phyloP scores from a whole-genome alignment of 2,797 vertebrate species.

The Hylomyscus alleni region DNA sequence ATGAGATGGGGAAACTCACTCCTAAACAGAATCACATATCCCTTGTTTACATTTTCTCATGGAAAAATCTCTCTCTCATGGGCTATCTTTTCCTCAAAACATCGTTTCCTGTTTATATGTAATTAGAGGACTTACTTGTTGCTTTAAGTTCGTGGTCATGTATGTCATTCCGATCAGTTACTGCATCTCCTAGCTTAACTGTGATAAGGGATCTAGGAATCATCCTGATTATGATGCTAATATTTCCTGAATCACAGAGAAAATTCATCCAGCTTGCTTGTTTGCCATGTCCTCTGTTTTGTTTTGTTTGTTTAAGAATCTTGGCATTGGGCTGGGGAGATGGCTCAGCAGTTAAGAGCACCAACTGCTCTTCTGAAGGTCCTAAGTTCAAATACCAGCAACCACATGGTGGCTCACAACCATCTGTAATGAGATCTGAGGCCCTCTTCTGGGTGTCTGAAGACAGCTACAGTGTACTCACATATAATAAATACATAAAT shows the following conservation, averaged over 20 bases:
- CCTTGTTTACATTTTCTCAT: slow-evolving; percentile 25
- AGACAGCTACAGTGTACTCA: too few relatives aligned
- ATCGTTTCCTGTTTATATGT: background rate
- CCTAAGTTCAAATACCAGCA: too few relatives aligned
- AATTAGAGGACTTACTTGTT: background rate
- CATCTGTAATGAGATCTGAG: too few relatives aligned
- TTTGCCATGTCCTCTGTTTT: slow-evolving; percentile 43
- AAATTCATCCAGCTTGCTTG: background rate
- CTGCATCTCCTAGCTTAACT: background rate
- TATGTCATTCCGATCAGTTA: slow-evolving; percentile 1
- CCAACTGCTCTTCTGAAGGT: too few relatives aligned
- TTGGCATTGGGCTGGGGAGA: too few relatives aligned
- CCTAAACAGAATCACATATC: background rate
- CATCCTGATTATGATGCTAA: slow-evolving; percentile 20
- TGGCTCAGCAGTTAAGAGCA: too few relatives aligned
- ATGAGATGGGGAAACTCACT: slow-evolving; percentile 1
- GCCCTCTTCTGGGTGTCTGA: too few relatives aligned
- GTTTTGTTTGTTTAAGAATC: background rate
- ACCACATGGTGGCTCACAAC: too few relatives aligned
- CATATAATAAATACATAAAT: too few relatives aligned
- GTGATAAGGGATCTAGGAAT: background rate
- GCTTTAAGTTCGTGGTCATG: slow-evolving; percentile 23
- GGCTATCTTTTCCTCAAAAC: background rate
- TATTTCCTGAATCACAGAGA: slow-evolving; percentile 33
- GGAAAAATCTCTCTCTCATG: slow-evolving; percentile 6